Percentiles rank a stretch among this genome's conserved stretches.
phyloP scores from a whole-genome alignment of 2,888 invertebrate species.

The Andricus curvator region DNA sequence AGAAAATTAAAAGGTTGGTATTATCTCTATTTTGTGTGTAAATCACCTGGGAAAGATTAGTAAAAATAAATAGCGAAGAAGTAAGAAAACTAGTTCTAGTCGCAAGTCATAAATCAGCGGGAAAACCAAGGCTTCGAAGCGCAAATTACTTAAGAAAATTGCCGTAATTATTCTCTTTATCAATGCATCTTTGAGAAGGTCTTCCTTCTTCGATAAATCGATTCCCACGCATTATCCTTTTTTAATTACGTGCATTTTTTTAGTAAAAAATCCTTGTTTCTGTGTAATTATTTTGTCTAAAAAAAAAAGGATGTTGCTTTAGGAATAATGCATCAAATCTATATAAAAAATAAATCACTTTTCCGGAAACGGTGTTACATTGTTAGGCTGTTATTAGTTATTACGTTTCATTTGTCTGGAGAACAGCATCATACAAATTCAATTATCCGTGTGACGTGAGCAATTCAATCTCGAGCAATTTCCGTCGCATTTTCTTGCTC shows the following conservation, averaged over 20 bases:
- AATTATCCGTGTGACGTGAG: slow-evolving; percentile 29
- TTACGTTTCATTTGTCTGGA: slow-evolving; percentile 1
- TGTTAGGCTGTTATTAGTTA: background rate
- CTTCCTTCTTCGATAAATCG: slow-evolving; percentile 22
- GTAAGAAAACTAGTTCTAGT: slow-evolving; percentile 32
- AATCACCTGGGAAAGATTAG: background rate
- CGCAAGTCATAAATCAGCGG: slow-evolving; percentile 21
- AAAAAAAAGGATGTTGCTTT: background rate
- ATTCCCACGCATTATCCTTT: slow-evolving; percentile 34
- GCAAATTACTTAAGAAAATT: slow-evolving; percentile 40
- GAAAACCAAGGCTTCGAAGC: slow-evolving; percentile 18
- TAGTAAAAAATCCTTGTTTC: background rate
- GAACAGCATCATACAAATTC: slow-evolving; percentile 14
- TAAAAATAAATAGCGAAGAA: slow-evolving; percentile 4
- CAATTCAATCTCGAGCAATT: slow-evolving; percentile 27
- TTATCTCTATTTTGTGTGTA: background rate
- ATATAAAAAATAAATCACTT: background rate
- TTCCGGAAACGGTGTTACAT: background rate
- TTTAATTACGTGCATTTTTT: background rate
- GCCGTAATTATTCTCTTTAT: slow-evolving; percentile 35
- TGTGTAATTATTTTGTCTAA: background rate
- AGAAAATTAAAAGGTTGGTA: background rate
- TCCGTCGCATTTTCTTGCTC: slow-evolving; percentile 27
- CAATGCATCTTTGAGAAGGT: slow-evolving; percentile 32
- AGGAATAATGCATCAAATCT: background rate